Base-by-base conservation (phyloP, 2,888 invertebrate species). In the Drosophila lutescens region DNA sequence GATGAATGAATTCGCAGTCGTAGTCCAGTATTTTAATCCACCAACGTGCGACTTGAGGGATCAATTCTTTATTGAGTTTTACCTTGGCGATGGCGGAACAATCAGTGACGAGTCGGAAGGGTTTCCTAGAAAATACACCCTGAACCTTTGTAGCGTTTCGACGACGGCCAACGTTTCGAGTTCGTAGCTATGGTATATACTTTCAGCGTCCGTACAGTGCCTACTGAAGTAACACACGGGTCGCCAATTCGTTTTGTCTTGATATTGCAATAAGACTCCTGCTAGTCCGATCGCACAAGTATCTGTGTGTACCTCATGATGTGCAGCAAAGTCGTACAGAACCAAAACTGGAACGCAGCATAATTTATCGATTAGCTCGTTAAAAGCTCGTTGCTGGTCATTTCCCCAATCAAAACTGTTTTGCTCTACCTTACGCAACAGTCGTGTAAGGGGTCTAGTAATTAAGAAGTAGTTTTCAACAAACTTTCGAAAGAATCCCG, bases 51-150 rank as follows among this genome's bases (percentile, higher is more conserved):
- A 36, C 36, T 6, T 38, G 36, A 3, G 36, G n/a, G 6, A 38
- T 38, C 7, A 38, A 38, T 38, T 38, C n/a, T n/a, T 34, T 12
- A 34, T 34, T 38, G 8, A 15, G 7, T 38, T 38, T 38, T 38
- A 38, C 38, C 38, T 38, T 38, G 7, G 38, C n/a, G 38, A 38
- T 38, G 38, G 38, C 38, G n/a, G 38, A 38, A 38, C 38, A 38
- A 38, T 38, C n/a, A 15, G 38, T 8, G 15, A 38, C 8, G n/a
- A 38, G 38, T 38, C 38, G 8, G n/a, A 38, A 38, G 38, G 38
- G 38, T 38, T 38, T 38, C n/a, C 38, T n/a, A 38, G n/a, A n/a
- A 38, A 13, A 38, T 38, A 38, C 38, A 38, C 17, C 15, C 15
- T 17, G 17, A 41, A 15, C 4, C 41, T 41, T 41, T 41, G 41